Base-by-base conservation (phyloP, 2,888 invertebrate species). In the Agriopis marginaria region DNA sequence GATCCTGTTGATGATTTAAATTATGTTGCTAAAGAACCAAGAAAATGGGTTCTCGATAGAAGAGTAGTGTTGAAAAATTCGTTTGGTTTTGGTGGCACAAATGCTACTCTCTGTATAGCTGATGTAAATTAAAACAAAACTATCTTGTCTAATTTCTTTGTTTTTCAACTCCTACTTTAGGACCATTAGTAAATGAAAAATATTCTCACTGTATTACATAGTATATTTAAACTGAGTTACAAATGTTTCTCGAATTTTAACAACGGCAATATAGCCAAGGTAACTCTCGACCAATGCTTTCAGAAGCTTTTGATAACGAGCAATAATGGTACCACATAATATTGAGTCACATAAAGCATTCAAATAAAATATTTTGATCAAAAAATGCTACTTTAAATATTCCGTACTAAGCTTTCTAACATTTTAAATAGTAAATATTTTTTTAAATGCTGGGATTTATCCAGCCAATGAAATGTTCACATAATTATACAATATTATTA, bases 31-130 rank as follows among this genome's bases (percentile, higher is more conserved):
- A 95, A 95, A 75, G 79, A 83, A 50, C 86, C 94, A 68, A 94
- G 94, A 79, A 84, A 91, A 73, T 98, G 98, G 98, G 82, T 88
- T 59, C 76, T 77, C 53, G 84, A 80, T 63, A 94, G 89, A 79
- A 95, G 96, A 82, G 93, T 98, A 79, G 99, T 98, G 14, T 88
- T 99, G 62, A 99, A 98, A 89, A 99, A 99, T 93, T 99, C 99
- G 0, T 99, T 99, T 95, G 99, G 99, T 7, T 99, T 99, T 95
- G 99, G 99, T 66, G 99, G 99, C 54, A 99, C 99, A 4, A 99
- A 99, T 95, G 98, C 99, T 39, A 96, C 97, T 68, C 92, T 99
- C 51, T 97, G 98, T 89, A 93, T 96, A 79, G 92, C 93, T 64
- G 86, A 91, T 78, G 66, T 88, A 69, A 76, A 83, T 79, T 84